A percentile compares a stretch with the other conserved stretches of the same genome.
These are phyloP conservation scores for Aethes cnicana DNA, from an alignment of 2,888 invertebrate genomes.

Conservation along the genomic window DNA sequence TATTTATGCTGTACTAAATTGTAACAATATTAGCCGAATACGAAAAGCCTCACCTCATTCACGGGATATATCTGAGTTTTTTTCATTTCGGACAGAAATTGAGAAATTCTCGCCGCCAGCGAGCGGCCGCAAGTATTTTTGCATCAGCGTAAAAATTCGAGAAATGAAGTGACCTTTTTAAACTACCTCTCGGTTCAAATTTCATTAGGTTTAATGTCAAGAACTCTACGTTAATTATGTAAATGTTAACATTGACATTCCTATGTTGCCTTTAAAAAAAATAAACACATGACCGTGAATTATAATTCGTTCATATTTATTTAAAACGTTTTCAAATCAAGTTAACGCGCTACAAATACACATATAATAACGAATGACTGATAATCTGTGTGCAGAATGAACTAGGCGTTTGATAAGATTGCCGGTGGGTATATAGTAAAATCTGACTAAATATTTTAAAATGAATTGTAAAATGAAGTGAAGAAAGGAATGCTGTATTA, in stretches of 20 bases:
- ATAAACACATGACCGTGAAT: neutral
- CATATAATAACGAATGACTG: too few species aligned
- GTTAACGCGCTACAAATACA: too few species aligned
- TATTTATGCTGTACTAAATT: slow-evolving; percentile 29
- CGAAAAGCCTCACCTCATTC: slow-evolving; percentile 13
- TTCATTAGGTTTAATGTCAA: slow-evolving; percentile 26
- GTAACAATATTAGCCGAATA: slow-evolving; percentile 27
- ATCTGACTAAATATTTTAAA: too few species aligned
- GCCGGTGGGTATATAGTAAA: too few species aligned
- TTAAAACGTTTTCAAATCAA: too few species aligned
- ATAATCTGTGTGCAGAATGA: too few species aligned
- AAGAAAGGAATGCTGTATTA: too few species aligned
- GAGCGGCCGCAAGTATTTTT: slow-evolving; percentile 18
- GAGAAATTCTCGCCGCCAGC: neutral
- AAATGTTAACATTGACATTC: slow-evolving; percentile 1
- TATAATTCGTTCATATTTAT: too few species aligned
- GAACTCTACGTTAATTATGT: neutral
- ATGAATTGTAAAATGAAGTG: too few species aligned
- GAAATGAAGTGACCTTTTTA: slow-evolving; percentile 19
- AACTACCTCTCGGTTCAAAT: slow-evolving; percentile 12
- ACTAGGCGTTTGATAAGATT: too few species aligned
- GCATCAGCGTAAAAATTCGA: slow-evolving; percentile 14
- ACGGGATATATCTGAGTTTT: slow-evolving; percentile 1
- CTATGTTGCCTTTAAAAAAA: neutral
- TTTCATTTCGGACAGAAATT: slow-evolving; percentile 19